Base-by-base conservation (phyloP, 2,797 vertebrate species). In the Astyanax mexicanus region DNA sequence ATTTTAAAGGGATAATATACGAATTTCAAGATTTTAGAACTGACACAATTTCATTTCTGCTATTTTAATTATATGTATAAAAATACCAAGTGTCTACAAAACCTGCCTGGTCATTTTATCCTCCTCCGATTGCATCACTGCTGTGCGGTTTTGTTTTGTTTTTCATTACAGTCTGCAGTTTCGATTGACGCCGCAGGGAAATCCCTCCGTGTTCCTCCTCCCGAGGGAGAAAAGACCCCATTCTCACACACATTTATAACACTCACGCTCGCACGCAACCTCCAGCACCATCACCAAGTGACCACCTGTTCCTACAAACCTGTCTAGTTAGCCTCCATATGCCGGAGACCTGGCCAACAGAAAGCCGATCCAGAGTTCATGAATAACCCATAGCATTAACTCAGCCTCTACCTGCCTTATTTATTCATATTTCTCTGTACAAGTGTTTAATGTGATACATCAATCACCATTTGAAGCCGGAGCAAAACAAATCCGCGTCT, bases 321-420 rank as follows among this genome's bases (percentile, higher is more conserved):
- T 93, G 86, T 88, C 92, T 91, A 90, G 93, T 94, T 93, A 85
- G 83, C 87, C 90, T 86, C 91, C 93, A 91, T 95, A 95, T 95
- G 94, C 78, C 91, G 52, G 68, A 91, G 86, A 88, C 83, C 85
- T 86, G 88, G 87, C 86, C 38, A 27, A 79, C 83, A 52, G 72
- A 89, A 86, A 81, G 75, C 79, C 25, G 52, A 83, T 78, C 67
- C 42, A 76, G 70, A 86, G 87, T 88, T 92, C 27, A 79, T 92
- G 88, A 93, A 94, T 93, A 90, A 91, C 91, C 88, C 81, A 86
- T 87, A 69, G 77, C 75, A 76, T 87, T 88, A 69, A 87, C 85
- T 69, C 78, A 52, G 40, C n/a, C 29, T n/a, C 55, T 45, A 55
- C 38, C 66, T 72, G 65, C 54, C 66, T 79, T 42, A 61, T 84